phyloP scores from a whole-genome alignment of 2,113 vertebrate genomes.

The Peromyscus leucopus region DNA sequence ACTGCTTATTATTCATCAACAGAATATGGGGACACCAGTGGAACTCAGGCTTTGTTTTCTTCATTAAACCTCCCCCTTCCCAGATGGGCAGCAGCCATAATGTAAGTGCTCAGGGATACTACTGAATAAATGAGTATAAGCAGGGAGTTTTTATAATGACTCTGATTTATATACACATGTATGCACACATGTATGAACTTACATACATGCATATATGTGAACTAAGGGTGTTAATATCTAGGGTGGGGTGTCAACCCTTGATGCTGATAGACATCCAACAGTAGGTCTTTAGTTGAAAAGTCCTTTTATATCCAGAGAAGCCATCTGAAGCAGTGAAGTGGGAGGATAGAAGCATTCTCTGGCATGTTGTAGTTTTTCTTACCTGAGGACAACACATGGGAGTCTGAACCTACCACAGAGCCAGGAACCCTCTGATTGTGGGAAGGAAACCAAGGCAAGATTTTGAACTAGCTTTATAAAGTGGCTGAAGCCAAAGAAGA shows the following conservation, averaged over 20 bases:
- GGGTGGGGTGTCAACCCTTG: background rate
- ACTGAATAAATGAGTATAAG: background rate
- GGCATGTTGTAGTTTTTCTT: background rate
- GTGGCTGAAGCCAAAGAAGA: background rate
- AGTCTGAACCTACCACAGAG: background rate
- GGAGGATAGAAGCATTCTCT: background rate
- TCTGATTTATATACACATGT: background rate
- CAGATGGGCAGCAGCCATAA: background rate
- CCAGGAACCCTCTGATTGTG: background rate
- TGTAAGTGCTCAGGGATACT: background rate
- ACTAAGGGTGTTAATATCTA: background rate
- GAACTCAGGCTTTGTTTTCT: background rate
- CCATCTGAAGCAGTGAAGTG: background rate
- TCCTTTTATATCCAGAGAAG: background rate
- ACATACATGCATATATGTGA: no score
- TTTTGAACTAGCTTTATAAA: background rate
- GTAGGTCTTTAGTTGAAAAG: background rate
- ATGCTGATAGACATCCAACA: background rate
- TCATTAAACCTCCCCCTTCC: background rate
- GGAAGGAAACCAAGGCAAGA: conserved; percentile 2
- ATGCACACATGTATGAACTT: background rate
- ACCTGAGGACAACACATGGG: background rate
- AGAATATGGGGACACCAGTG: background rate
- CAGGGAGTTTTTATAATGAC: background rate
- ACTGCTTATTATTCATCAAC: background rate